phyloP scores from a whole-genome alignment of 2,888 invertebrate species.

The Plemyria rubiginata region DNA sequence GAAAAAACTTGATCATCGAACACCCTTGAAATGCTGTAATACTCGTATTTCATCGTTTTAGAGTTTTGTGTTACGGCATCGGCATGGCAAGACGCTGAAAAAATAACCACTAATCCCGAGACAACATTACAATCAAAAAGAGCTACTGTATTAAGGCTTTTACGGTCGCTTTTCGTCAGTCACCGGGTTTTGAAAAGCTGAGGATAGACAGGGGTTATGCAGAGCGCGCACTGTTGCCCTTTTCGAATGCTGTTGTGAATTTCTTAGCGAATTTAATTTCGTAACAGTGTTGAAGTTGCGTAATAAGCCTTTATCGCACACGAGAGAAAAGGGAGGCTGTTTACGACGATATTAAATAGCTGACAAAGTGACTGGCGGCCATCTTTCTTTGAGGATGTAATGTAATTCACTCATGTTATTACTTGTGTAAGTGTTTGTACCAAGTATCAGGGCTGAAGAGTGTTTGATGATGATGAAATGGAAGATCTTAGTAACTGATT shows the following conservation, averaged over 20 bases:
- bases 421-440: constrained; percentile 7
- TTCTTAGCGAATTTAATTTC: constrained; percentile 39
- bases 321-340: constrained; percentile 20
- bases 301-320: constrained; percentile 32
- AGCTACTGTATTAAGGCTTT: not conserved
- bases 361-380: constrained; percentile 21
- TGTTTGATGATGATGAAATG: constrained; percentile 21
- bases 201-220: constrained; percentile 12
- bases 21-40: no score
- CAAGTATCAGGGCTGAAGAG: not conserved
- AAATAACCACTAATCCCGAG: not conserved
- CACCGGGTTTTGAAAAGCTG: not conserved
- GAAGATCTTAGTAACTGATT: not conserved
- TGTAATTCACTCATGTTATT: constrained; percentile 21
- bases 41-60: no score
- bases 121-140: not conserved
- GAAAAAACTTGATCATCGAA: no score
- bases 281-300: constrained; percentile 28
- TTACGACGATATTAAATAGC: constrained; percentile 25
- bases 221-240: constrained; percentile 27
- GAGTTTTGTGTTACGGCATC: no score
- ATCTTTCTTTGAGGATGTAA: constrained; percentile 15
- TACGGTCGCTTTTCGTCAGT: constrained; percentile 2
- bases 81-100: not conserved
- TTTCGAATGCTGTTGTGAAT: constrained; percentile 31